Conservation (phyloP, 2,113 vertebrate species). For the Dendropsophus ebraccatus region DNA sequence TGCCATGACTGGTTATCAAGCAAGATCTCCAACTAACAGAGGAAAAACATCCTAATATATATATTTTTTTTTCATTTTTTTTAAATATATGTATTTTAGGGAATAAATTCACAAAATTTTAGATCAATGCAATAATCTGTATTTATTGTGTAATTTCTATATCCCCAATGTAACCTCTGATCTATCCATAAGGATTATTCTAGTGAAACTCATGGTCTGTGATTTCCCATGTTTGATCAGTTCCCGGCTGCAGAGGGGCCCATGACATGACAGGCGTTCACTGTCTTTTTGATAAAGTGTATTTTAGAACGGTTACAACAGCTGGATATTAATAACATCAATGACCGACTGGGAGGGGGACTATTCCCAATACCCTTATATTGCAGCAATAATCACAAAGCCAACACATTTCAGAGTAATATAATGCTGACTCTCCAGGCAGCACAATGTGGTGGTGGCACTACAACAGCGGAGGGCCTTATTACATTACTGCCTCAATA, state of each 20-base stretch:
- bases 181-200: too few relatives aligned
- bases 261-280: not conserved
- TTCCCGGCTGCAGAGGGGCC: not conserved
- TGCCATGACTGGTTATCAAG: not conserved
- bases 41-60: not conserved
- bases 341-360: conserved; percentile 4
- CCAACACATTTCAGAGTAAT: conserved; percentile 30
- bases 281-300: conserved; percentile 16
- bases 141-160: not conserved
- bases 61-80: not conserved
- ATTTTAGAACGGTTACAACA: conserved; percentile 15
- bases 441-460: conserved; percentile 36
- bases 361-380: conserved; percentile 28
- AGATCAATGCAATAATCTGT: not conserved
- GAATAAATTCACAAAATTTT: too few relatives aligned
- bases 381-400: conserved; percentile 23
- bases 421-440: conserved; percentile 39
- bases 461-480: conserved; percentile 15
- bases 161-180: not conserved
- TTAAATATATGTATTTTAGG: not conserved
- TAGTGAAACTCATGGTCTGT: not conserved
- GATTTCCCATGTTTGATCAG: not conserved
- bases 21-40: not conserved
- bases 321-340: conserved; percentile 23
- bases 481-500: conserved; percentile 51